Evolutionary conservation across 1,140 invertebrate genomes (phyloP), one percentile per base, ranked within the genome.

Genomic region (Pantala flavescens): DNA sequence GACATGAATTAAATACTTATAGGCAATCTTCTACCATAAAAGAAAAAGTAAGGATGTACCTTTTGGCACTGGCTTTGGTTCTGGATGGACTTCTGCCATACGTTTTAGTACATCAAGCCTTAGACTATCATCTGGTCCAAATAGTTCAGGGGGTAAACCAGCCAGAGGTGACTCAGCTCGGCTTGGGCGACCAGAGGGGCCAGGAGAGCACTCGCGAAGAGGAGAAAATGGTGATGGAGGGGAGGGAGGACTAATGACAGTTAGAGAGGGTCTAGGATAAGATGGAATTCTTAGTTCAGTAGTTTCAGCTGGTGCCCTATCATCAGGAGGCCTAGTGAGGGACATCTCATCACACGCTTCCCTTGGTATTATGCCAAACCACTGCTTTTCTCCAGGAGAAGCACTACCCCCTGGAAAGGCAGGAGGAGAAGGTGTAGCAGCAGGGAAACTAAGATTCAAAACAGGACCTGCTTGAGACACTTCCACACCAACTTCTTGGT

Each of bases 41-140:
- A n/a, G n/a, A n/a, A n/a, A n/a, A n/a, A n/a, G n/a, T n/a, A n/a
- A n/a, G n/a, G n/a, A n/a, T n/a, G n/a, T 83, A 78, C 90, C 86
- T 74, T 84, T 84, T 3, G 89, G 85, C 24, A 93, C 89, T 74
- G 87, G 88, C 76, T 88, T 90, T 19, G 88, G 86, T 75, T 89
- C 87, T 21, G 49, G 49, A 63, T 63, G 49, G 16, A 63, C 49
- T 63, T 63, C 49, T 19, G 49, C 49, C 49, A 63, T 63, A 19
- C 49, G 49, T 14, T 63, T 63, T 5, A 63, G 49, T 19, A 63
- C 49, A 63, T 63, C 49, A 16, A 63, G 14, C n/a, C 49, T 63
- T 5, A 63, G 49, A 63, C 49, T 21, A 63, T 63, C 49, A 63
- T 63, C 49, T 63, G 49, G 49, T 63, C 49, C 49, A 63, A 63